phyloP scores from a whole-genome alignment of 2,888 invertebrate species.

The Limnephilus auricula region DNA sequence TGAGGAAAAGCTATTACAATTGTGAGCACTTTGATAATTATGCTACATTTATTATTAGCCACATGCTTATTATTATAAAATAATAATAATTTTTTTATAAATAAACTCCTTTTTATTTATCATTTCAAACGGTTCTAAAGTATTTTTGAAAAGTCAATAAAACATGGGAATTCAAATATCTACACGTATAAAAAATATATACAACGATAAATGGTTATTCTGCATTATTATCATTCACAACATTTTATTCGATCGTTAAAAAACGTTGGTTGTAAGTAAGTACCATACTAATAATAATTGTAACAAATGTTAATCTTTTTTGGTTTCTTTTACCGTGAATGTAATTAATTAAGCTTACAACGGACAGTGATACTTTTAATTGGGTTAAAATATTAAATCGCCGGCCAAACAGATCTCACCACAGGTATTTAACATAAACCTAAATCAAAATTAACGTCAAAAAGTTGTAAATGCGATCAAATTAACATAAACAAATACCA shows the following conservation, averaged over 20 bases:
- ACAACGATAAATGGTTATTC: no score
- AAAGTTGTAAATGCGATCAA: background rate
- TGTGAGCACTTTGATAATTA: no score
- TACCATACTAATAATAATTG: background rate
- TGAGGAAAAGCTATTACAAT: no score
- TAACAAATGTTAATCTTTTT: background rate
- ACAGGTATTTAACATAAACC: background rate
- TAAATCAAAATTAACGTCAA: background rate
- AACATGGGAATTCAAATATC: no score
- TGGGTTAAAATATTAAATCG: background rate
- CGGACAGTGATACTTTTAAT: background rate
- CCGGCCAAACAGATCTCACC: background rate
- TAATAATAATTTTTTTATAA: no score
- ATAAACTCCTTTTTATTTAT: no score
- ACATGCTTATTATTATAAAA: no score
- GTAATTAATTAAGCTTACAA: background rate
- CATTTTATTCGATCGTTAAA: background rate
- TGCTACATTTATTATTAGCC: no score
- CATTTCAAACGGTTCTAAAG: no score
- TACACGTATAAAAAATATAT: no score
- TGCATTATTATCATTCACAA: background rate
- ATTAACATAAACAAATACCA: background rate
- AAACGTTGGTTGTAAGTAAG: background rate
- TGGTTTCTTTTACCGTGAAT: background rate
- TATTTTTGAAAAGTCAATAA: no score